Conservation (phyloP, 1,140 invertebrate species). For the Halesus radiatus region DNA sequence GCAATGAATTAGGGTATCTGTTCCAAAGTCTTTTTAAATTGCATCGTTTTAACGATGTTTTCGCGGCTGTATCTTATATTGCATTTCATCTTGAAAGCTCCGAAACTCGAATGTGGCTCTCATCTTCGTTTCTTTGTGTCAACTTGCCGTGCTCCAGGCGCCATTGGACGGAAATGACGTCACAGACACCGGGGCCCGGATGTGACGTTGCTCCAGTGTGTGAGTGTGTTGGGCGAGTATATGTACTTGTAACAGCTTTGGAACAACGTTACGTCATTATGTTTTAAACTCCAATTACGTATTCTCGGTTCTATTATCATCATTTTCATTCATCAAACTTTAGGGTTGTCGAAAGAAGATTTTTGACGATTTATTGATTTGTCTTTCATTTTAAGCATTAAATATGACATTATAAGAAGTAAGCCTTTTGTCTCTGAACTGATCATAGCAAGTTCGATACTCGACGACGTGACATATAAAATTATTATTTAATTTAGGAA, state of each 20-base stretch:
- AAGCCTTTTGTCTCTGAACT: no score
- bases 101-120: neutral
- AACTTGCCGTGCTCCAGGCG: slow-evolving; percentile 36
- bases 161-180: slow-evolving; percentile 50
- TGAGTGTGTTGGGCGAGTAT: neutral
- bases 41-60: no score
- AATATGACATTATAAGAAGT: no score
- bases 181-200: slow-evolving; percentile 43
- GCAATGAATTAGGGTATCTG: no score
- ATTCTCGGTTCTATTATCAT: neutral
- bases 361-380: no score
- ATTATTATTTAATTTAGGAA: no score
- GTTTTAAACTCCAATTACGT: slow-evolving; percentile 26
- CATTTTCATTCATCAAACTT: slow-evolving; percentile 4
- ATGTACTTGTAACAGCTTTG: neutral
- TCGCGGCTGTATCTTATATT: no score
- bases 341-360: neutral
- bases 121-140: slow-evolving; percentile 16
- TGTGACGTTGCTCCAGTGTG: slow-evolving; percentile 43
- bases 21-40: no score
- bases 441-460: no score
- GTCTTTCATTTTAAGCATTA: no score
- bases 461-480: no score
- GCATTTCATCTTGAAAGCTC: neutral
- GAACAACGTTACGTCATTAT: slow-evolving; percentile 10